Conservation (phyloP, 2,797 vertebrate species). For the Menidia menidia region DNA sequence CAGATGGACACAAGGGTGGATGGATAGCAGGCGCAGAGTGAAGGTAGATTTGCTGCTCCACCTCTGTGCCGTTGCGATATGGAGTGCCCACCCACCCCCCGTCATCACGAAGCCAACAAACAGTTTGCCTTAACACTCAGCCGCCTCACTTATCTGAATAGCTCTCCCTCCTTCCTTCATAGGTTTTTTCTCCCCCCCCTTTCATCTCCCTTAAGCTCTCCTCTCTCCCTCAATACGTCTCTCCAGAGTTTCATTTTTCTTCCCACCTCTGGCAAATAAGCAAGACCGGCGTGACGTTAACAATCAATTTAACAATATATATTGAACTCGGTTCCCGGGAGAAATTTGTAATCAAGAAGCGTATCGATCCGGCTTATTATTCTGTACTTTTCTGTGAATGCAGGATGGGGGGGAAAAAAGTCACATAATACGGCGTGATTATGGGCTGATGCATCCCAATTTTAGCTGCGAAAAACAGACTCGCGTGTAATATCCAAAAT, state of each 20-base stretch:
- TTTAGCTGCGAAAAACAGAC: conserved; percentile 30
- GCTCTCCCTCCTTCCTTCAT: conserved; percentile 33
- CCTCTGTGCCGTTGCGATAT: conserved; percentile 59
- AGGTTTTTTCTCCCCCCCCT: conserved; percentile 20
- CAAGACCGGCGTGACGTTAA: conserved; percentile 64
- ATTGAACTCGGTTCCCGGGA: conserved; percentile 69
- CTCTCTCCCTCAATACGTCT: conserved; percentile 32
- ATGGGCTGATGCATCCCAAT: conserved; percentile 47
- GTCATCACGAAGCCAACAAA: conserved; percentile 54
- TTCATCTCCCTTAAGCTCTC: conserved; percentile 53
- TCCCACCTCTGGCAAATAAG: conserved; percentile 58
- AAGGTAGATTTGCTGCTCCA: conserved; percentile 54
- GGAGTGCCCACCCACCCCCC: conserved; percentile 52
- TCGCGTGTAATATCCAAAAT: conserved; percentile 42
- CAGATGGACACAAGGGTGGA: conserved; percentile 40
- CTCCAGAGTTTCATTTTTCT: conserved; percentile 61
- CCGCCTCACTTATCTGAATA: conserved; percentile 52
- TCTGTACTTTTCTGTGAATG: conserved; percentile 61
- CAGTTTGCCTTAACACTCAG: conserved; percentile 60
- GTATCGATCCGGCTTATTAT: conserved; percentile 69
- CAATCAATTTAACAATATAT: conserved; percentile 74
- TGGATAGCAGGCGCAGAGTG: conserved; percentile 30
- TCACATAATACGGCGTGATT: conserved; percentile 63
- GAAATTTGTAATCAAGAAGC: conserved; percentile 74
- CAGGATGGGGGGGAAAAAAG: conserved; percentile 42